Evolutionary conservation across 2,113 vertebrate species (phyloP), one percentile per base, ranked within the genome.

Genomic region (Percina caprodes): DNA sequence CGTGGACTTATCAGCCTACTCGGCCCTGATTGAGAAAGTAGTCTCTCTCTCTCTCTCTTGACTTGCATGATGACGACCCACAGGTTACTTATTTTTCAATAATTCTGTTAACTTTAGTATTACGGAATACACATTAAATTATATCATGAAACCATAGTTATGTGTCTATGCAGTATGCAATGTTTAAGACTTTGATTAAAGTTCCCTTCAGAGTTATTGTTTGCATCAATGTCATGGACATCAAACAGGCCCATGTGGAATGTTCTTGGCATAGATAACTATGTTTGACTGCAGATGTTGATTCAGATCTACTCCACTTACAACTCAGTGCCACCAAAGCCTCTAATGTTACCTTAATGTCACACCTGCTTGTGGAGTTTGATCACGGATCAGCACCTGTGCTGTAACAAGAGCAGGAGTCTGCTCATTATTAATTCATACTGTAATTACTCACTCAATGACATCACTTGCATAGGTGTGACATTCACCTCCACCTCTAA

Each of bases 341-440:
- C 68, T 46, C 9, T 19, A 30, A 26, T 65, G 39, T 49, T 16
- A 35, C 69, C n/a, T 24, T 3, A 45, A 60, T 14, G 71, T 42
- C 18, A 46, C 62, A 45, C 63, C 58, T 77, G 69, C 42, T 48
- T 60, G 51, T 24, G 30, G 30, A n/a, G 39, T 68, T 42, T 14
- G 60, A 46, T 61, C 84, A 45, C 2, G 39, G 46, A 58, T 55
- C 39, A 59, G 48, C 56, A 39, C 56, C 61, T 35, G 60, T 66
- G 61, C 8, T 76, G 83, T 35, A 84, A 84, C 52, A 1, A 35
- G 82, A 83, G 80, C 69, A 30, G 35, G 46, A 49, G 11, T 30
- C 56, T 56, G 21, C 42, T 24, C 66, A 65, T 87, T 39, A 72
- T 55, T 78, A 42, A 80, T 83, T n/a, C 1, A 83, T 48, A 42